Conservation (phyloP, 2,888 invertebrate genomes). For the Polia nebulosa region DNA sequence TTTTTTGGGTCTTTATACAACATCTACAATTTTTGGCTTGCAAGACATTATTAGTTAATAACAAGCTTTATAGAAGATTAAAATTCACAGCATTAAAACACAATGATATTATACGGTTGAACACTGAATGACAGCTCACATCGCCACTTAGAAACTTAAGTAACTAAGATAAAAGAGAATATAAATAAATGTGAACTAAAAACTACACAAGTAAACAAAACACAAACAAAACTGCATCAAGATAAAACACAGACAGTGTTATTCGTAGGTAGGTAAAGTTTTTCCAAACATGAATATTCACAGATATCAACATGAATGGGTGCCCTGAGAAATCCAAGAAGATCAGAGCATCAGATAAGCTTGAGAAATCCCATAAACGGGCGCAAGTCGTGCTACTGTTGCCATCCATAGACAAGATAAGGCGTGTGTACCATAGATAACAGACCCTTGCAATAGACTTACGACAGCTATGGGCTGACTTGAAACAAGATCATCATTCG, state of each 20-base stretch:
- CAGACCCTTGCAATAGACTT: slow-evolving; percentile 56
- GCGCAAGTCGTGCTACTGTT: slow-evolving; percentile 71
- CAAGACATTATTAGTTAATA: not conserved
- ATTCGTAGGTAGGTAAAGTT: slow-evolving; percentile 55
- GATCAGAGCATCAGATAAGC: slow-evolving; percentile 69
- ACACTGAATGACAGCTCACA: not conserved
- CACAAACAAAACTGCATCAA: slow-evolving; percentile 49
- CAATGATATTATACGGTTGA: not conserved
- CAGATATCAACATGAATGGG: slow-evolving; percentile 64
- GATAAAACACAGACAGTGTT: slow-evolving; percentile 38
- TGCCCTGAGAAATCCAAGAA: slow-evolving; percentile 64
- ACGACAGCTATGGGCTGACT: slow-evolving; percentile 31
- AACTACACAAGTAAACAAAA: slow-evolving; percentile 14
- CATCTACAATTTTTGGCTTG: not conserved
- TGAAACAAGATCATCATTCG: slow-evolving; percentile 17
- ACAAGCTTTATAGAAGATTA: not conserved
- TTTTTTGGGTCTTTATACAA: too few relatives aligned
- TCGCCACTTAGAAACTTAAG: too few relatives aligned
- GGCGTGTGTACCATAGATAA: slow-evolving; percentile 68
- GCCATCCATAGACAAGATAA: slow-evolving; percentile 71
- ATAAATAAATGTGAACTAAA: not conserved
- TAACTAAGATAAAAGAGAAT: not conserved
- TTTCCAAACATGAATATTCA: slow-evolving; percentile 53
- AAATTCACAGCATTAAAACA: not conserved
- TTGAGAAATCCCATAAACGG: slow-evolving; percentile 69